A percentile compares a stretch with the other conserved stretches of the same genome.
Evolutionary conservation across 30 jellyfish, hydroid and myxozoan genomes (phyloP).

Genomic region (Aurelia sp.): DNA sequence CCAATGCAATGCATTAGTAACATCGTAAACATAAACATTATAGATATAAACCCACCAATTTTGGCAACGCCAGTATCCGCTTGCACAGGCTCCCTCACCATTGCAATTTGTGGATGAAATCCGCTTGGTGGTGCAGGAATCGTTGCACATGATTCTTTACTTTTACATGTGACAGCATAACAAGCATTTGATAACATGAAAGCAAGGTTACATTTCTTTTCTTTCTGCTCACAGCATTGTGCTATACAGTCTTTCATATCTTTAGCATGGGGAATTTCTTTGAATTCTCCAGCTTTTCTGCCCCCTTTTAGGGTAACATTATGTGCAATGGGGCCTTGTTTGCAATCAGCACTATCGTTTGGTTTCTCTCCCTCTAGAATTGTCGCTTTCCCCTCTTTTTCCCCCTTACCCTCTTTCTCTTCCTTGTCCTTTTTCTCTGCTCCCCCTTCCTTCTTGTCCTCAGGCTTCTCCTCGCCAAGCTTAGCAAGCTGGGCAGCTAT

Average conservation of each 20-base stretch:
- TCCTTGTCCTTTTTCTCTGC: conserved; percentile 9
- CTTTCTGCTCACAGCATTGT: conserved; percentile 85
- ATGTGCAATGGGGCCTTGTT: conserved; percentile 53
- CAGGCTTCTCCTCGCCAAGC: conserved; percentile 43
- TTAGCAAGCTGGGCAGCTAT: conserved; percentile 45
- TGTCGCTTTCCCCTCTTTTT: conserved; percentile 32
- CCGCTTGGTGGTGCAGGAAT: conserved; percentile 94
- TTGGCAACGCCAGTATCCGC: conserved; percentile 9
- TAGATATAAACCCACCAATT: conserved; percentile 1
- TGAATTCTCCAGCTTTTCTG: conserved; percentile 93
- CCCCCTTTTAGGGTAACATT: conserved; percentile 97
- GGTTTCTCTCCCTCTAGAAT: conserved; percentile 15
- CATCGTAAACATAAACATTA: no score
- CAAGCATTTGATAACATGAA: conserved; percentile 94
- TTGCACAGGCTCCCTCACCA: conserved; percentile 68
- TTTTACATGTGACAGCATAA: conserved; percentile 85
- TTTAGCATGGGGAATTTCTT: conserved; percentile 69
- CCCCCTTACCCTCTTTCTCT: conserved; percentile 9
- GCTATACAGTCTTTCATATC: conserved; percentile 80
- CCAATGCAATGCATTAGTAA: no score
- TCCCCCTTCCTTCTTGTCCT: neutral
- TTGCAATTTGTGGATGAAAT: conserved; percentile 87
- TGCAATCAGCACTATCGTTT: conserved; percentile 47
- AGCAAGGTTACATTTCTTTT: conserved; percentile 88
- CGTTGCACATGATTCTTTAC: conserved; percentile 81